These are phyloP conservation scores for Aphrocallistes beatrix DNA, from an alignment of 37 sponge, comb jelly and placozoan species.

Conservation along the genomic window DNA sequence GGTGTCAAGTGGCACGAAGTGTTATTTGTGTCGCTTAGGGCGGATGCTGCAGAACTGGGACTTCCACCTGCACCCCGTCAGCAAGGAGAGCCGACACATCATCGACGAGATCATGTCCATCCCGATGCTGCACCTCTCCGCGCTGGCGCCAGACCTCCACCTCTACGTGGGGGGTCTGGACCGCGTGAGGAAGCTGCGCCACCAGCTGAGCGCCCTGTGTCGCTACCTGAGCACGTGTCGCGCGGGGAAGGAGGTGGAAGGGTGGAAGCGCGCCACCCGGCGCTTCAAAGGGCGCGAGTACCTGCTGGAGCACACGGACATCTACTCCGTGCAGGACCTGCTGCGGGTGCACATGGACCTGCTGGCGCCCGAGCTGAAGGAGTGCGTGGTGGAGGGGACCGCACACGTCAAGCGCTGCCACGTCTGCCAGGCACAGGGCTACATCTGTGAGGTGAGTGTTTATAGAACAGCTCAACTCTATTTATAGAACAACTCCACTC, in stretches of 20 bases:
- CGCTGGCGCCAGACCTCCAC: background rate
- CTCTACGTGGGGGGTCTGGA: background rate
- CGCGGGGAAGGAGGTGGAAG: background rate
- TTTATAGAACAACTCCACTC: no score
- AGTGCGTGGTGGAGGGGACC: background rate
- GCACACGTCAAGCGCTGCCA: background rate
- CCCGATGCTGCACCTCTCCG: background rate
- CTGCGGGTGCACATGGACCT: slow-evolving; percentile 5
- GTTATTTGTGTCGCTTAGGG: no score
- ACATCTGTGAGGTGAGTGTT: background rate
- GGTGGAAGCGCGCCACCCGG: background rate
- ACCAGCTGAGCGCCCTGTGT: background rate
- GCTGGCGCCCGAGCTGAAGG: background rate
- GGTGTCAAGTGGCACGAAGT: no score
- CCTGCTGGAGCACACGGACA: slow-evolving; percentile 14
- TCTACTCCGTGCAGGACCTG: slow-evolving; percentile 14
- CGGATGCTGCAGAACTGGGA: slow-evolving; percentile 14
- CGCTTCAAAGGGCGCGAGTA: background rate
- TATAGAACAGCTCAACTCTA: no score
- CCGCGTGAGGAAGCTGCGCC: background rate
- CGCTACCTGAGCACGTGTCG: background rate
- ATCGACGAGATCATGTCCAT: background rate
- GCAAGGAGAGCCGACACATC: background rate
- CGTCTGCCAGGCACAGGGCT: background rate
- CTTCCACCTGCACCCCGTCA: background rate